A percentile compares a stretch with the other conserved stretches of the same genome.
These are phyloP conservation scores for Metalampra italica DNA, from an alignment of 2,888 invertebrate genomes.

Conservation along the genomic window DNA sequence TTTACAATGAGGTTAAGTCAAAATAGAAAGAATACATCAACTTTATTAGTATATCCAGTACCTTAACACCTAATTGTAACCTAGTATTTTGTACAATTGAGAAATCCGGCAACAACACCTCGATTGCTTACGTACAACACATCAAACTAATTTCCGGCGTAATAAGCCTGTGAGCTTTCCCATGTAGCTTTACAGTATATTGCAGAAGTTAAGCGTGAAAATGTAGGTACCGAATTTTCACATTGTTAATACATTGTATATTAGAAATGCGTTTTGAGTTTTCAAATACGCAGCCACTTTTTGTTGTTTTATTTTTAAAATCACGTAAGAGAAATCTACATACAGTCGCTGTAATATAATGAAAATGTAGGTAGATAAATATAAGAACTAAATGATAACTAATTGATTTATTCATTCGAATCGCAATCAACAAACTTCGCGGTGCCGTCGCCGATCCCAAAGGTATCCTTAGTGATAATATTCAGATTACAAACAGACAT, in stretches of 20 bases:
- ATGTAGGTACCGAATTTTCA: too few species aligned
- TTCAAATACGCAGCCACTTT: too few species aligned
- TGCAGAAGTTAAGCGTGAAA: neutral
- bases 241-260: too few species aligned
- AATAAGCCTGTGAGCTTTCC: neutral
- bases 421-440: constrained; percentile 41
- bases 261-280: too few species aligned
- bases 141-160: neutral
- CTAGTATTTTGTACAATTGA: neutral
- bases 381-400: neutral
- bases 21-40: neutral
- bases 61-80: too few species aligned
- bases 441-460: constrained; percentile 20
- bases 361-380: neutral
- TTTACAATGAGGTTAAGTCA: constrained; percentile 7
- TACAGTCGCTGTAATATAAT: neutral
- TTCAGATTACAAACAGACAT: neutral
- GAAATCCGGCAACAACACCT: neutral
- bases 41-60: too few species aligned
- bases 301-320: too few species aligned
- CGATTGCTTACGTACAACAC: neutral
- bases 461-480: constrained; percentile 4
- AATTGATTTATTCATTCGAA: constrained; percentile 34
- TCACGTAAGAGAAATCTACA: too few species aligned
- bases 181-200: neutral